Percentiles rank a stretch among this genome's conserved stretches.
phyloP scores from a whole-genome alignment of 2,113 vertebrate genomes.

The Cyprinodon tularosa region DNA sequence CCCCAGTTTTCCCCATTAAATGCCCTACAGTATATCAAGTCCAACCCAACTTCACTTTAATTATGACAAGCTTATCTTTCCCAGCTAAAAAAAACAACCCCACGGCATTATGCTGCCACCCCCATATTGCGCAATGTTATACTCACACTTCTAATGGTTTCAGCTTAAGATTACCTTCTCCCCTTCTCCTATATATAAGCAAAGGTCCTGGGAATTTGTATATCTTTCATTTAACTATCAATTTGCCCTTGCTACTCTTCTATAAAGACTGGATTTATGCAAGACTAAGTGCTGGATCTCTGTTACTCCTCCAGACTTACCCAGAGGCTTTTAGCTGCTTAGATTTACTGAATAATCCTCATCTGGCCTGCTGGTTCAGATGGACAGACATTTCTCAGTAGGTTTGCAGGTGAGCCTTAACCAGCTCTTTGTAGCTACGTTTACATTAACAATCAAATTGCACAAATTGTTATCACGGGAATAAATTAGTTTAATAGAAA shows the following conservation, averaged over 20 bases:
- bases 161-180: too few relatives aligned
- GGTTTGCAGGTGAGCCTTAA: background rate
- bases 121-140: background rate
- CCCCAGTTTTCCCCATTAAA: too few relatives aligned
- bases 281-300: background rate
- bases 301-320: background rate
- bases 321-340: background rate
- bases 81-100: background rate
- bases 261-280: background rate
- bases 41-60: background rate
- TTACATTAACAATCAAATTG: too few relatives aligned
- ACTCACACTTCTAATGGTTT: background rate
- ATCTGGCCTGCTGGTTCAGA: too few relatives aligned
- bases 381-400: background rate
- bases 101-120: background rate
- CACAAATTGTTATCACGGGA: too few relatives aligned
- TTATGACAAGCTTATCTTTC: background rate
- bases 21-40: background rate
- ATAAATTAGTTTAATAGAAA: too few relatives aligned
- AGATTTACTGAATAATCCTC: too few relatives aligned
- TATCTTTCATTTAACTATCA: background rate
- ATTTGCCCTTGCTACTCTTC: background rate
- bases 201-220: background rate
- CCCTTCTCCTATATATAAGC: background rate
- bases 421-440: too few relatives aligned